These are phyloP conservation scores for Otus scops DNA, from an alignment of 2,797 vertebrate genomes.

Conservation along the genomic window DNA sequence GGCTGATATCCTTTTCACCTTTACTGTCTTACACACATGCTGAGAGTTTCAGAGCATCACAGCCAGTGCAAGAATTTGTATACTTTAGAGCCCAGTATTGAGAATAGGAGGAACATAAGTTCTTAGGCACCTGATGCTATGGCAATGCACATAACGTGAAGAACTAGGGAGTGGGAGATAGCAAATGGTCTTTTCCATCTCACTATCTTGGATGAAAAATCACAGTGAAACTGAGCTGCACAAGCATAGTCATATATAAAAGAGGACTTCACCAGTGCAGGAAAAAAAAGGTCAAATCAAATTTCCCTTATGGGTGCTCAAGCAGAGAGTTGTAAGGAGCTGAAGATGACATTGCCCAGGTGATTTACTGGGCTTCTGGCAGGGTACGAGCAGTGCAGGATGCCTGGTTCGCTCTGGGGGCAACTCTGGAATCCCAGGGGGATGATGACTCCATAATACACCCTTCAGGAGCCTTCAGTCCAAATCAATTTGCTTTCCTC, in stretches of 20 bases:
- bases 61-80: background rate
- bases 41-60: background rate
- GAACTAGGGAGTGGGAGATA: background rate
- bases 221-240: background rate
- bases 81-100: background rate
- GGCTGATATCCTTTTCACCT: background rate
- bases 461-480: background rate
- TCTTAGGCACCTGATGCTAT: background rate
- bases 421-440: background rate
- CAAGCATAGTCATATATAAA: too few relatives aligned
- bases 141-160: background rate
- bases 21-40: background rate
- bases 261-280: background rate
- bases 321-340: fast-evolving
- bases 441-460: fast-evolving
- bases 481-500: background rate
- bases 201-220: background rate
- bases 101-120: background rate
- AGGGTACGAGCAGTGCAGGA: background rate
- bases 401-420: background rate
- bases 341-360: background rate
- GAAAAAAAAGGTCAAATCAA: background rate
- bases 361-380: background rate
- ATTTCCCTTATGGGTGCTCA: background rate
- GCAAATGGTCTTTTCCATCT: background rate